A percentile compares a stretch with the other conserved stretches of the same genome.
Evolutionary conservation across 2,113 vertebrate genomes (phyloP).

Genomic region (Blennius ocellaris): DNA sequence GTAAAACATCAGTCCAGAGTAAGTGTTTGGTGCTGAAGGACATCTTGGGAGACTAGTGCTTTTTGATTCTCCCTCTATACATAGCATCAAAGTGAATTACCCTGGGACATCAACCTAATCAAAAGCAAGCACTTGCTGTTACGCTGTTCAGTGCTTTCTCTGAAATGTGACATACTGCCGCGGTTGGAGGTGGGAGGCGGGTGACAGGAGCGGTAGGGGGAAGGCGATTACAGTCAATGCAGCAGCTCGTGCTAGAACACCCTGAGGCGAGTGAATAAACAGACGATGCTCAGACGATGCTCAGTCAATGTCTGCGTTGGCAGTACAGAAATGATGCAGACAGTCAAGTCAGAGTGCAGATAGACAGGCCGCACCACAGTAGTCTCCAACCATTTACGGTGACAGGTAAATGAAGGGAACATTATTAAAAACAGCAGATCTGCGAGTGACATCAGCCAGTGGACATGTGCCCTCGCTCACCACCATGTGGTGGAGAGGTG

Average conservation of each 20-base stretch:
- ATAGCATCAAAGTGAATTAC: conserved; percentile 33
- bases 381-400: conserved; percentile 3
- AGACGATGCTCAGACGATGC: conserved; percentile 53
- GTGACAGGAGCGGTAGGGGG: conserved; percentile 31
- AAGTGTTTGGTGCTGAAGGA: conserved; percentile 34
- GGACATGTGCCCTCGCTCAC: background rate
- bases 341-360: conserved; percentile 43
- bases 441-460: conserved; percentile 25
- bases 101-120: conserved; percentile 45
- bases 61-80: conserved; percentile 29
- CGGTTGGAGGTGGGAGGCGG: conserved; percentile 32
- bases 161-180: conserved; percentile 51
- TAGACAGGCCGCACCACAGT: conserved; percentile 29
- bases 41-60: conserved; percentile 1
- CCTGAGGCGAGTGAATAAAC: conserved; percentile 61
- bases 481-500: conserved; percentile 8
- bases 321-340: conserved; percentile 47
- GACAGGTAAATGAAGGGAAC: conserved; percentile 18
- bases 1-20: conserved; percentile 33
- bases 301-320: conserved; percentile 40
- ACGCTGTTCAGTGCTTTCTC: conserved; percentile 27
- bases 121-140: conserved; percentile 40
- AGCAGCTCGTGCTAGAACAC: conserved; percentile 55
- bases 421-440: conserved; percentile 26
- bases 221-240: conserved; percentile 52